Conservation (phyloP, 1,140 invertebrate genomes). For the Orchesella cincta region DNA sequence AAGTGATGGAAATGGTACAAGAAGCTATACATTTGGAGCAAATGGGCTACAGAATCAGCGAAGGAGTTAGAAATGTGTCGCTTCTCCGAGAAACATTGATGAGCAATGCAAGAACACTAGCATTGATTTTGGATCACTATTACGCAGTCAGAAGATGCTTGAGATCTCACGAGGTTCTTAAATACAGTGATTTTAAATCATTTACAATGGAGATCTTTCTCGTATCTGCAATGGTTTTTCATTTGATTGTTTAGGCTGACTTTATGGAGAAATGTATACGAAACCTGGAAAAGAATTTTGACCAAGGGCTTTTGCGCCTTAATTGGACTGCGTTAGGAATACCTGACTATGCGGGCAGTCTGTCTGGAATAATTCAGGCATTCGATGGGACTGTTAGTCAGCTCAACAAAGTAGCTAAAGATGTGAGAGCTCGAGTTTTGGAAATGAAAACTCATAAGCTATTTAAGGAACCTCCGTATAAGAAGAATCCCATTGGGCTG, state of each 20-base stretch:
- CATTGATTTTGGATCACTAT: constrained; percentile 41
- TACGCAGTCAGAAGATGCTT: constrained; percentile 42
- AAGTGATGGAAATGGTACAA: constrained; percentile 49
- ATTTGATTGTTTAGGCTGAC: constrained; percentile 58
- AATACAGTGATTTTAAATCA: not conserved
- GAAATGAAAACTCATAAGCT: constrained; percentile 40
- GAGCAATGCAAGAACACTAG: constrained; percentile 20
- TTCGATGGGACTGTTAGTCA: constrained; percentile 69
- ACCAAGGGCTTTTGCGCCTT: constrained; percentile 75
- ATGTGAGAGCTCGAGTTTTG: constrained; percentile 58
- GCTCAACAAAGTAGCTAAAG: constrained; percentile 73
- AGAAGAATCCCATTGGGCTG: constrained; percentile 24
- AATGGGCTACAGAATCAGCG: constrained; percentile 47
- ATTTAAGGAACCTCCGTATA: constrained; percentile 48
- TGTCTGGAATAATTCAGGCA: constrained; percentile 58
- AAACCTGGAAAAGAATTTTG: constrained; percentile 74
- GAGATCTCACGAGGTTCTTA: constrained; percentile 34
- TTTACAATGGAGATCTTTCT: not conserved
- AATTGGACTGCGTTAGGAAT: constrained; percentile 83
- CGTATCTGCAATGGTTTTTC: not conserved
- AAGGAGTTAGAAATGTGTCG: constrained; percentile 46
- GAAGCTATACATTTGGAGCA: constrained; percentile 48
- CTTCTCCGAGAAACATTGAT: constrained; percentile 38
- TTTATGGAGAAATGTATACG: constrained; percentile 69
- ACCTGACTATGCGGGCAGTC: constrained; percentile 66